phyloP scores from a whole-genome alignment of 2,888 invertebrate genomes.

The Hylaea fasciaria region DNA sequence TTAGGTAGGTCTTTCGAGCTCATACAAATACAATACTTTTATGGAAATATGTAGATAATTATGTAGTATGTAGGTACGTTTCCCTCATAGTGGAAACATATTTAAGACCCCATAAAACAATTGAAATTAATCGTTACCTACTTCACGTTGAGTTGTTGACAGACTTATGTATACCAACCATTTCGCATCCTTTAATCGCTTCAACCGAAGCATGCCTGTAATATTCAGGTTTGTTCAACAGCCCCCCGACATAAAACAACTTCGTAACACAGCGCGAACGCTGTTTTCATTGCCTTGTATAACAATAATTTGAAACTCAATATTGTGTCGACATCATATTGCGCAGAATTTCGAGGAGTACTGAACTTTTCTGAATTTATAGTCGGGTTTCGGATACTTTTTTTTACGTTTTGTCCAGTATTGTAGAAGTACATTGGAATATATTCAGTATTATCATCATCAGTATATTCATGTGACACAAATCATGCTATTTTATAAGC shows the following conservation, averaged over 20 bases:
- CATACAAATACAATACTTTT: too few relatives aligned
- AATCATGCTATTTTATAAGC: too few relatives aligned
- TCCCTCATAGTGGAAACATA: neutral
- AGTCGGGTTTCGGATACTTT: constrained; percentile 23
- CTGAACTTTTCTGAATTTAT: constrained; percentile 18
- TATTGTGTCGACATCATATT: constrained; percentile 20
- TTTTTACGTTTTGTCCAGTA: neutral
- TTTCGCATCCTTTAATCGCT: constrained; percentile 4
- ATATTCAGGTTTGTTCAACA: constrained; percentile 28
- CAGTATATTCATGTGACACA: too few relatives aligned
- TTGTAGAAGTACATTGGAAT: neutral
- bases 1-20: too few relatives aligned
- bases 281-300: constrained; percentile 32
- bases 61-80: too few relatives aligned
- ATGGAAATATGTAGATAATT: too few relatives aligned
- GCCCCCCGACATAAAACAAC: constrained; percentile 25
- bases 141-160: too few relatives aligned
- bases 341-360: constrained; percentile 14
- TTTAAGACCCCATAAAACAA: neutral
- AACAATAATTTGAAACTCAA: constrained; percentile 34
- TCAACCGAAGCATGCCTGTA: constrained; percentile 13
- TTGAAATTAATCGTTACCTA: neutral
- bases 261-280: constrained; percentile 17
- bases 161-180: too few relatives aligned
- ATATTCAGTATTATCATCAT: neutral